Evolutionary conservation across 2,113 vertebrate species (phyloP), one percentile per base, ranked within the genome.

Genomic region (Columba livia): DNA sequence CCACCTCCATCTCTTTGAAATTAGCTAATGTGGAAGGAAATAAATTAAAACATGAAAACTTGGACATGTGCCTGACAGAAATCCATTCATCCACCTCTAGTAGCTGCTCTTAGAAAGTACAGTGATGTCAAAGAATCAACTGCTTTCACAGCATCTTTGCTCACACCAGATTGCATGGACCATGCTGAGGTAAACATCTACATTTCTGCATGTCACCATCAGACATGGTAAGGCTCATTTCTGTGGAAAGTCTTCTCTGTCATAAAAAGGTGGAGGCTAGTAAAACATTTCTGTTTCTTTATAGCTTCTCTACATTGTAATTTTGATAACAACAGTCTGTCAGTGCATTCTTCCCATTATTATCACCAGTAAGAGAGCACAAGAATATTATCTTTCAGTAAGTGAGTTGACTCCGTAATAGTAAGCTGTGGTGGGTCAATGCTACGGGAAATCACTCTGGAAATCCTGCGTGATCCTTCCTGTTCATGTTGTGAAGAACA

Each of bases 401-500:
- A 73, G 12, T 50, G 9, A 53, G 28, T 40, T 85, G 67, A 70
- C 69, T 70, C 75, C 61, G 31, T 69, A 88, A 66, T 3, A 79
- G 40, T 29, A 40, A 23, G 31, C 34, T 61, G 42, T 28, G 32
- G 78, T 88, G 75, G 56, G 24, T 89, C 32, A 25, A 1, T 14
- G n/a, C 18, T 34, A 66, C n/a, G 26, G 60, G 38, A 88, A 85
- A 20, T 34, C 34, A 51, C 48, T 66, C 60, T 17, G 38, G 77
- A 95, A 94, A 82, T 66, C 42, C 42, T 75, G 51, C 5, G 1
- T 73, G 85, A 88, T 16, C 42, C 62, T 88, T 73, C 60, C 78
- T 0, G 0, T 24, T 83, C 6, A 0, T 48, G 12, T 38, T 56
- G 60, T 3, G 21, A 89, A 32, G 42, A 61, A n/a, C 18, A 73